phyloP scores from a whole-genome alignment of 2,797 vertebrate species.

The Enoplosus armatus region DNA sequence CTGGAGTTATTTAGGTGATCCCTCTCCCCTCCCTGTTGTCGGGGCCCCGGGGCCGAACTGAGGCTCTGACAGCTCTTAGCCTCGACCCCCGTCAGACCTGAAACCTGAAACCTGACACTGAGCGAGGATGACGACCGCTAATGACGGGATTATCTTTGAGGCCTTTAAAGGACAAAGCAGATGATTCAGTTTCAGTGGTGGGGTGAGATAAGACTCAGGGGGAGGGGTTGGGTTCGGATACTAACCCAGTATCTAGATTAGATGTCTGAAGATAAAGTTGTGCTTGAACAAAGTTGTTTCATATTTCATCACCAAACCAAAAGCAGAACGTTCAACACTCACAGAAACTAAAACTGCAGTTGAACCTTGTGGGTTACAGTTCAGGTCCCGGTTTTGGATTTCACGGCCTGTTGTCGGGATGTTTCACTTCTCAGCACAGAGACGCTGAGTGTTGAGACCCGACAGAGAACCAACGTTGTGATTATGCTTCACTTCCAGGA shows the following conservation, averaged over 20 bases:
- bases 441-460: not conserved
- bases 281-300: too few relatives aligned
- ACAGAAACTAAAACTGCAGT: not conserved
- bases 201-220: too few relatives aligned
- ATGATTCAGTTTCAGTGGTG: too few relatives aligned
- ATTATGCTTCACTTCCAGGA: constrained; percentile 31
- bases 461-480: not conserved
- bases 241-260: too few relatives aligned
- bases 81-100: not conserved
- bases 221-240: too few relatives aligned
- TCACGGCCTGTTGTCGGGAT: not conserved
- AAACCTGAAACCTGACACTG: not conserved
- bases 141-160: not conserved
- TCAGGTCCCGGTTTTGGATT: not conserved
- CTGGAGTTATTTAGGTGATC: too few relatives aligned
- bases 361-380: not conserved
- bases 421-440: not conserved
- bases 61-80: constrained; percentile 14
- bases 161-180: too few relatives aligned
- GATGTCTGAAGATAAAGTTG: too few relatives aligned
- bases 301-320: too few relatives aligned
- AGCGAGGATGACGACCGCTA: not conserved
- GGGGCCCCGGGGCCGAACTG: not conserved
- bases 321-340: too few relatives aligned
- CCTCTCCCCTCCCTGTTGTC: not conserved